Conservation (phyloP, 1,140 invertebrate genomes). For the Listronotus oregonensis region DNA sequence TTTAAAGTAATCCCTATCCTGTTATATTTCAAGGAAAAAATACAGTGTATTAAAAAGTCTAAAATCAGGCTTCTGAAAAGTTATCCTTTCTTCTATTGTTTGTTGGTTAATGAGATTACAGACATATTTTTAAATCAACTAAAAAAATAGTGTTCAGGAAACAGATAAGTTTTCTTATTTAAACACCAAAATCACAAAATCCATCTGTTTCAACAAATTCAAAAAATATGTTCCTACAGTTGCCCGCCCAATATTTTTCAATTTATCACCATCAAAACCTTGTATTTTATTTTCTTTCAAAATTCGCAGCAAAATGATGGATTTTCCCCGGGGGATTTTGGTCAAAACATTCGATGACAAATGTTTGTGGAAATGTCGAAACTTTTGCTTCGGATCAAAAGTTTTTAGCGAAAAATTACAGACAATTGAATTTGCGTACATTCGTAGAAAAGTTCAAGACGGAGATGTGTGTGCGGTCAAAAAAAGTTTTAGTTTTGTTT, state of each 20-base stretch:
- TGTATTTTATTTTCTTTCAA: constrained; percentile 35
- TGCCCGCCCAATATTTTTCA: constrained; percentile 26
- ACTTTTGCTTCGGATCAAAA: constrained; percentile 24
- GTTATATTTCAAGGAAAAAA: too few relatives aligned
- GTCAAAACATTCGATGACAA: constrained; percentile 39
- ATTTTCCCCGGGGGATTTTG: constrained; percentile 28
- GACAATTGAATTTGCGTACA: constrained; percentile 37
- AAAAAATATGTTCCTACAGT: too few relatives aligned
- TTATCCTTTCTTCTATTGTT: too few relatives aligned
- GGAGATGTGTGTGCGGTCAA: constrained; percentile 20
- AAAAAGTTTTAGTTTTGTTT: constrained; percentile 31
- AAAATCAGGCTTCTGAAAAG: too few relatives aligned
- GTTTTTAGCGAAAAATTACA: constrained; percentile 34
- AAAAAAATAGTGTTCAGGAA: too few relatives aligned
- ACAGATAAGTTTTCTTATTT: too few relatives aligned
- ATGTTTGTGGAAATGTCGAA: constrained; percentile 37
- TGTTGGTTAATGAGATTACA: too few relatives aligned
- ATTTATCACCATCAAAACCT: constrained; percentile 32
- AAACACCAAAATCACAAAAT: too few relatives aligned
- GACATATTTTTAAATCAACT: too few relatives aligned
- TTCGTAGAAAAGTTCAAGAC: constrained; percentile 18
- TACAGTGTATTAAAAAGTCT: too few relatives aligned
- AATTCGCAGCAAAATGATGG: constrained; percentile 31
- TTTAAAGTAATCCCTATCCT: too few relatives aligned
- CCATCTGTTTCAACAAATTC: too few relatives aligned